These are phyloP conservation scores for Microtus pennsylvanicus DNA, from an alignment of 2,113 vertebrate genomes.

Conservation along the genomic window DNA sequence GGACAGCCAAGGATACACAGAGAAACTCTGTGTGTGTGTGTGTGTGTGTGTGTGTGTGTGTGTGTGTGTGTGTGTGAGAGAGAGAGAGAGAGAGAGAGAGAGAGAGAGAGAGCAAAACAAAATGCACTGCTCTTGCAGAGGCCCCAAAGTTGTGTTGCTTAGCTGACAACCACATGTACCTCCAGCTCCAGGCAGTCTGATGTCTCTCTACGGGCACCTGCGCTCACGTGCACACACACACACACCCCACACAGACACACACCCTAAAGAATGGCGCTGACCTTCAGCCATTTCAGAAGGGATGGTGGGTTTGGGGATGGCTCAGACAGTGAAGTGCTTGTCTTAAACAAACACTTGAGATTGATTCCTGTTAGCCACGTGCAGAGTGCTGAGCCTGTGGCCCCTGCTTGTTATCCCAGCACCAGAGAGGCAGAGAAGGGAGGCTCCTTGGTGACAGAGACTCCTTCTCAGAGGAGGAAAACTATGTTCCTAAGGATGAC, in stretches of 20 bases:
- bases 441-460: neutral
- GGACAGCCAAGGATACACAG: too few relatives aligned
- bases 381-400: neutral
- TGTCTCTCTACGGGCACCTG: neutral
- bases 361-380: neutral
- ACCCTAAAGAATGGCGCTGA: neutral
- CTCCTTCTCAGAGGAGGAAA: neutral
- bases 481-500: neutral
- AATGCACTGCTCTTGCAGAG: neutral
- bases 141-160: neutral
- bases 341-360: neutral
- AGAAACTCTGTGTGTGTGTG: too few relatives aligned
- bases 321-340: neutral
- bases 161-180: neutral
- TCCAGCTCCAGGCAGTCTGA: neutral
- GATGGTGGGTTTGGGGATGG: neutral
- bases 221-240: neutral
- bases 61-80: too few relatives aligned
- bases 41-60: too few relatives aligned
- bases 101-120: too few relatives aligned
- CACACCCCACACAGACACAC: neutral
- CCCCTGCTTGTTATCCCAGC: neutral
- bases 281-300: neutral
- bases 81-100: too few relatives aligned
- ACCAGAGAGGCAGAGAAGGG: too few relatives aligned